These are phyloP conservation scores for Chalcosyrphus nemorum DNA, from an alignment of 2,888 invertebrate species.

Conservation along the genomic window DNA sequence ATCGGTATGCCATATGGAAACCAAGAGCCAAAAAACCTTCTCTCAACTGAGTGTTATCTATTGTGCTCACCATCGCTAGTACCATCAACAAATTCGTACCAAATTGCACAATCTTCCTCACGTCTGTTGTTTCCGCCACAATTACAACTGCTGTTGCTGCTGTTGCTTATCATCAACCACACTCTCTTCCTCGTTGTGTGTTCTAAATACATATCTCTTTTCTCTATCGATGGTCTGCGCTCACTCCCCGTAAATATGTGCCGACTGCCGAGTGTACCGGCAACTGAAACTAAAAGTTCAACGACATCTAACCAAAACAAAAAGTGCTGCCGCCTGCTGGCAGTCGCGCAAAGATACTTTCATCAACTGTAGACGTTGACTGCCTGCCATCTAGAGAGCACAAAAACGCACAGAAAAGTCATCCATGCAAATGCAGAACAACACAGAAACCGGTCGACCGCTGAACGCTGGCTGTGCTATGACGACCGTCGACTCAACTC, in stretches of 20 bases:
- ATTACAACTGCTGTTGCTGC: conserved; percentile 17
- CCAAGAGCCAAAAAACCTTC: conserved; percentile 2
- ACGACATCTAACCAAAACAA: conserved; percentile 69
- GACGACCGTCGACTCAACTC: neutral
- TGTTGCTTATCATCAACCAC: conserved; percentile 45
- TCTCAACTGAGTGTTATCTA: neutral
- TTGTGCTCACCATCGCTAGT: neutral
- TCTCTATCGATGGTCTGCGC: conserved; percentile 48
- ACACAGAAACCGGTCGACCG: conserved; percentile 61
- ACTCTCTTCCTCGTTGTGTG: conserved; percentile 37
- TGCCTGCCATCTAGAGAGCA: conserved; percentile 25
- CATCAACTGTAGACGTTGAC: conserved; percentile 40
- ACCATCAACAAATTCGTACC: conserved; percentile 5
- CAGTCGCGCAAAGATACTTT: conserved; percentile 31
- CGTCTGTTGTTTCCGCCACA: neutral
- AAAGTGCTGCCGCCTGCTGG: conserved; percentile 70
- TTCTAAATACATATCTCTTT: conserved; percentile 59
- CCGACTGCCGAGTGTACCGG: conserved; percentile 51
- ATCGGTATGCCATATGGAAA: neutral
- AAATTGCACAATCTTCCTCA: conserved; percentile 26
- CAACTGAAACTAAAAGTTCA: conserved; percentile 69
- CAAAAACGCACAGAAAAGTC: conserved; percentile 60
- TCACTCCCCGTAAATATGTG: conserved; percentile 47
- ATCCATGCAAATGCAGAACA: conserved; percentile 71
- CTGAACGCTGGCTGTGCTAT: neutral